These are phyloP conservation scores for Orthonevra nobilis DNA, from an alignment of 2,888 invertebrate genomes.

Conservation along the genomic window DNA sequence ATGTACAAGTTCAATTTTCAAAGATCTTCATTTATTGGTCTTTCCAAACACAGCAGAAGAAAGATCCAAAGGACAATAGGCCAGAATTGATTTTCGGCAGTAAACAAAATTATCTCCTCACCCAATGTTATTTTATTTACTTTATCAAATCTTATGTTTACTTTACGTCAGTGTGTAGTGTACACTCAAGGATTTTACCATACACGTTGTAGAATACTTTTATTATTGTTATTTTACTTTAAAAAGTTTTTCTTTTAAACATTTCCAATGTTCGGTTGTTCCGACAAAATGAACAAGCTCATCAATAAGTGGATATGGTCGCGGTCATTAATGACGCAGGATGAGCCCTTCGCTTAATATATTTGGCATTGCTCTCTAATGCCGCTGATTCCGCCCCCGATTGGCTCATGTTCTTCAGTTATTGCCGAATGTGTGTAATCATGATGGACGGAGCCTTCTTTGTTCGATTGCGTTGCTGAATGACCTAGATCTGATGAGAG, in stretches of 20 bases:
- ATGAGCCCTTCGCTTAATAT: conserved; percentile 61
- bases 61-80: too few species aligned
- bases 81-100: too few species aligned
- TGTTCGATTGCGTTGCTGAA: too few species aligned
- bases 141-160: conserved; percentile 48
- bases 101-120: not conserved
- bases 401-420: too few species aligned
- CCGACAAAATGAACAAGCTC: conserved; percentile 51
- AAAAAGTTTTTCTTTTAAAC: conserved; percentile 1
- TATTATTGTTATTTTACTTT: conserved; percentile 12
- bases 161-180: conserved; percentile 29
- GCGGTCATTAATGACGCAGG: conserved; percentile 67
- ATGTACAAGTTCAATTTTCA: too few species aligned
- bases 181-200: conserved; percentile 34
- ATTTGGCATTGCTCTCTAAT: conserved; percentile 41
- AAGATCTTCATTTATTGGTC: too few species aligned
- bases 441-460: too few species aligned
- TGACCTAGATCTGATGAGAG: too few species aligned
- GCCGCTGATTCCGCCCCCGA: not conserved
- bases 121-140: conserved; percentile 22
- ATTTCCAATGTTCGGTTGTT: conserved; percentile 41
- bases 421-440: too few species aligned
- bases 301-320: conserved; percentile 62
- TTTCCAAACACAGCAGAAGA: too few species aligned
- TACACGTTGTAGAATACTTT: conserved; percentile 1